Evolutionary conservation across 2,113 vertebrate species (phyloP), one percentile per base, ranked within the genome.

Genomic region (Hystrix brachyura): DNA sequence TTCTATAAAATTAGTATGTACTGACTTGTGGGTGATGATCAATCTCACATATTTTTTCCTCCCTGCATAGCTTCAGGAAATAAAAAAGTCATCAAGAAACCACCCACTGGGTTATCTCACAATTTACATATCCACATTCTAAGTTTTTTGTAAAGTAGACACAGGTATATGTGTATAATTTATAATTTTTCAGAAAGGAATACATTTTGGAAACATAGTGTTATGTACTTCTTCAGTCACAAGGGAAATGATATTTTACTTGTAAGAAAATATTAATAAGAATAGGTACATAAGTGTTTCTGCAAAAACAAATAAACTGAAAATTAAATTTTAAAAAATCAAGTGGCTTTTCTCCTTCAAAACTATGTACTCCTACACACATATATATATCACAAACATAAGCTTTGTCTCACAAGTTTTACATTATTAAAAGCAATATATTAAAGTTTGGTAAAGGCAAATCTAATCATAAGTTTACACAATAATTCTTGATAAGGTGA

Each of bases 231-330:
- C 7, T 59, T 87, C 65, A 89, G 25, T 7, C 34, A 92, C 3
- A 67, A 34, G 32, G 9, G 38, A 65, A 88, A 88, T 14, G 5
- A 1, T 84, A 38, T 19, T 79, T 90, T 94, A 76, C 60, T 86
- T 88, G 5, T 74, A 59, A 88, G 4, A 88, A 71, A 76, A 60
- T 86, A 93, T 48, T 87, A 55, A 86, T 62, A 69, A 87, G 43
- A n/a, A 25, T 34, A 82, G 18, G 34, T 72, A 38, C 9, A 1
- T 82, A 38, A 32, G 32, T 67, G 3, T 82, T 64, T 59, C 27
- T 53, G 5, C 7, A 79, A 72, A 57, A 90, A 86, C n/a, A 85
- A 71, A 87, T 71, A 53, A 83, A 19, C 3, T 74, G 43, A 32
- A 67, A 91, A 2, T 51, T 43, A 59, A 29, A 57, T 10, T 81